Evolutionary conservation across 2,797 vertebrate genomes (phyloP), one percentile per base, ranked within the genome.

Genomic region (Myotis myotis): DNA sequence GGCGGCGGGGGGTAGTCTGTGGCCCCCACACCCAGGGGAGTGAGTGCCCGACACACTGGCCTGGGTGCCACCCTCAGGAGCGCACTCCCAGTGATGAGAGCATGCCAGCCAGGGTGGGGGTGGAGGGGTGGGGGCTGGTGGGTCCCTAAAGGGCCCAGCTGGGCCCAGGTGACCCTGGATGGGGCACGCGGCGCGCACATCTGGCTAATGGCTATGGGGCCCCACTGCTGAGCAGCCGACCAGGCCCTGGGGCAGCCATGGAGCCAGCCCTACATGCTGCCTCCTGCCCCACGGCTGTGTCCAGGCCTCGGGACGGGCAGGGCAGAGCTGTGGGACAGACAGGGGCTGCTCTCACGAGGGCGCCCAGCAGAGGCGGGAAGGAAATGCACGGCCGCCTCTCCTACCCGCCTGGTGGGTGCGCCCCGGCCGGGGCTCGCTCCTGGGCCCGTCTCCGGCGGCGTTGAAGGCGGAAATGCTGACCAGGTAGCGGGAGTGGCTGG

Each of bases 381-480:
- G 4, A 11, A 6, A 23, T 12, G 11, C 9, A 0, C 6, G 11
- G 11, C 6, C 1, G 19, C 17, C 33, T 17, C 19, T 71, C 97
- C 8, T 98, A 99, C 99, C 99, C 0, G 99, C 99, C 98, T 99
- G 99, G 64, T 98, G 99, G 0, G 99, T 99, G 90, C 99, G 98
- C 51, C 99, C 98, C 86, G 97, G 98, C 0, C 97, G 97, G 25
- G 99, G 99, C 91, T 98, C 98, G 30, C 99, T 99, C 81, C 98
- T 98, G 0, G 99, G 99, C 10, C 99, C 99, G 0, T 99, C 99
- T 3, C 99, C 99, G 0, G 99, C 99, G 0, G 99, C 99, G 28
- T 99, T 99, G 98, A 99, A 99, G 36, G 99, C 99, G 0, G 99
- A 99, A 92, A 99, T 98, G 75, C 99, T 99, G 91, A 99, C 98